Conservation (phyloP, 2,797 vertebrate species). For the Novumbra hubbsi region DNA sequence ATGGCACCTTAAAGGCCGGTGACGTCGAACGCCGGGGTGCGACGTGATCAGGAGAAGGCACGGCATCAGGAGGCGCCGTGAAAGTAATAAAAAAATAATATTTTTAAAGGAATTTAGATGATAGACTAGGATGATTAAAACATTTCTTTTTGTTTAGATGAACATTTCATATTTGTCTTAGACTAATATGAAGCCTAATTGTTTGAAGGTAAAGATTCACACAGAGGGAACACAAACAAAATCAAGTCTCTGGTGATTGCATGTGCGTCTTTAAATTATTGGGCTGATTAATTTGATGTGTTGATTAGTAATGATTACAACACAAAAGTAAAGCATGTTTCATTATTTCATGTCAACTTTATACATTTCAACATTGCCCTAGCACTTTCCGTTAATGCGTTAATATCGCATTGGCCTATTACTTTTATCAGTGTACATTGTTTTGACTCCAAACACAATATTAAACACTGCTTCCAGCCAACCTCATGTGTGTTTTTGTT, state of each 20-base stretch:
- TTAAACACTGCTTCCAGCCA: too few species aligned
- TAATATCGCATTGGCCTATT: not conserved
- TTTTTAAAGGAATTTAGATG: not conserved
- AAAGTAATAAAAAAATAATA: not conserved
- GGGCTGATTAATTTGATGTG: not conserved
- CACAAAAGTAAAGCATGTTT: not conserved
- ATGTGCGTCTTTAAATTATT: not conserved
- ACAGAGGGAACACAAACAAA: constrained; percentile 11
- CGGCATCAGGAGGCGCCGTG: too few species aligned
- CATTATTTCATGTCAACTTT: not conserved
- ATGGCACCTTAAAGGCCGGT: too few species aligned
- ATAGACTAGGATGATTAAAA: not conserved
- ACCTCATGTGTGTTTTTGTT: too few species aligned
- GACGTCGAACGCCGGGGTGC: too few species aligned
- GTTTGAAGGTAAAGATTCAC: not conserved
- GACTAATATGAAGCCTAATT: not conserved
- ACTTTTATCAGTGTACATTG: not conserved
- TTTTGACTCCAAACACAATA: not conserved
- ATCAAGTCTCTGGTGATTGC: constrained; percentile 4
- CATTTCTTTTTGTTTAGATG: not conserved
- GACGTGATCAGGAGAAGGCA: too few species aligned
- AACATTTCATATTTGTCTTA: too few species aligned
- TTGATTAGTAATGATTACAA: constrained; percentile 7
- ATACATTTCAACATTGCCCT: not conserved
- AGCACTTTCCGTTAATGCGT: too few species aligned